A percentile compares a stretch with the other conserved stretches of the same genome.
Conservation (phyloP, 2,797 vertebrate genomes). For the Enteromius mattozi region DNA sequence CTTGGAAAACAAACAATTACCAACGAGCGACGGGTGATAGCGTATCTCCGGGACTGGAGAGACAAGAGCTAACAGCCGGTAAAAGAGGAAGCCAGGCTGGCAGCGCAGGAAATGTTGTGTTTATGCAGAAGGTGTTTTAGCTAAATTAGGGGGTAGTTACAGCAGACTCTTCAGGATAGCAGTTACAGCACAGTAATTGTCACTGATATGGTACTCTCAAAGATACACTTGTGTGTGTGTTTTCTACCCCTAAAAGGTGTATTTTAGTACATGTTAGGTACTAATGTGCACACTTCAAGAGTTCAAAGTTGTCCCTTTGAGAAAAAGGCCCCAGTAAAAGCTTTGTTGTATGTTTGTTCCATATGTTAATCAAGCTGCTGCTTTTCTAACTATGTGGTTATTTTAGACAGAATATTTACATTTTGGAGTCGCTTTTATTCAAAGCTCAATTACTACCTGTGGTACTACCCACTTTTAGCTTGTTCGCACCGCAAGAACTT, state of each 20-base stretch:
- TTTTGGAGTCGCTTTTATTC: background rate
- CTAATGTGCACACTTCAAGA: background rate
- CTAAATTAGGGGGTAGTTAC: slow-evolving; percentile 36
- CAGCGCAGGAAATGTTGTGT: slow-evolving; percentile 53
- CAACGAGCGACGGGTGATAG: slow-evolving; percentile 38
- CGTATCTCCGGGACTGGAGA: slow-evolving; percentile 35
- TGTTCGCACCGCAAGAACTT: too few relatives aligned
- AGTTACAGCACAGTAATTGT: slow-evolving; percentile 1
- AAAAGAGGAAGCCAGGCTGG: background rate
- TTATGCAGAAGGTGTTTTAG: slow-evolving; percentile 48
- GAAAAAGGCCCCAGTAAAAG: too few relatives aligned
- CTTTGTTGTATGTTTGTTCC: background rate
- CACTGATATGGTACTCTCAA: background rate
- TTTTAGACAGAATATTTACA: background rate
- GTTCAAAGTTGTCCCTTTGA: background rate
- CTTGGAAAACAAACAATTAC: slow-evolving; percentile 57
- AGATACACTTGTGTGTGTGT: background rate
- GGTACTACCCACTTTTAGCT: too few relatives aligned
- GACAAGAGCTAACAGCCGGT: slow-evolving; percentile 22
- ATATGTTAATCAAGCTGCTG: background rate
- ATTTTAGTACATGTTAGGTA: slow-evolving; percentile 5
- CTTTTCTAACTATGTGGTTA: background rate
- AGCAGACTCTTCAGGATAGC: slow-evolving; percentile 20
- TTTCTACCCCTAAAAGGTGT: background rate
- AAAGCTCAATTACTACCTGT: too few relatives aligned